Evolutionary conservation across 2,888 invertebrate genomes (phyloP).

Genomic region (Pyrrhopygopsis socrates): DNA sequence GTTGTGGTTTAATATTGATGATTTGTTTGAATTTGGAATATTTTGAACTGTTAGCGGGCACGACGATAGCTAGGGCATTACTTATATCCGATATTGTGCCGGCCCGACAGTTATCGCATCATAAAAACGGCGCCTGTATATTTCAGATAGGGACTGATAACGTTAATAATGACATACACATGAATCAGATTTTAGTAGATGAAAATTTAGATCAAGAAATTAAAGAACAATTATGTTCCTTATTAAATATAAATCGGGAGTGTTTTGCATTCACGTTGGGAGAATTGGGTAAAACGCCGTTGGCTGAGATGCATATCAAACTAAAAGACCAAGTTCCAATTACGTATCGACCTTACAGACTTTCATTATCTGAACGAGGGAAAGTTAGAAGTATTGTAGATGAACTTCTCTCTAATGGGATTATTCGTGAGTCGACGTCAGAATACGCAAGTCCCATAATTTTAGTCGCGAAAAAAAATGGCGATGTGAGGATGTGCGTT

Average conservation of each 20-base stretch:
- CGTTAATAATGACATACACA: no score
- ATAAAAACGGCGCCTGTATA: no score
- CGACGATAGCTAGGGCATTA: no score
- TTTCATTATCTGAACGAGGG: conserved; percentile 53
- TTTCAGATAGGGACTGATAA: no score
- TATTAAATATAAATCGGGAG: conserved; percentile 17
- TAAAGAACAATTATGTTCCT: background rate
- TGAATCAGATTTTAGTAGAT: no score
- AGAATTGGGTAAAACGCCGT: conserved; percentile 40
- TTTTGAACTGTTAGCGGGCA: no score
- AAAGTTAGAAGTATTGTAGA: conserved; percentile 52
- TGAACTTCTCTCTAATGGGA: conserved; percentile 45
- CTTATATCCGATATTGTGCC: no score
- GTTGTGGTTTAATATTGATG: no score
- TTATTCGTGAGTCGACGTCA: conserved; percentile 55
- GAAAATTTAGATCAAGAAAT: background rate
- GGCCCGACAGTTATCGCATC: no score
- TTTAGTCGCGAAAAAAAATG: conserved; percentile 56
- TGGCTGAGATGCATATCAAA: conserved; percentile 40
- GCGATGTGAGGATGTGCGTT: conserved; percentile 75
- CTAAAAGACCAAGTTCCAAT: conserved; percentile 46
- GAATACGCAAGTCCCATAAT: conserved; percentile 67
- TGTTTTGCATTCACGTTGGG: conserved; percentile 61
- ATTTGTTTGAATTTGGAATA: no score
- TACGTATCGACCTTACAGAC: conserved; percentile 58